Conservation (phyloP, 2,113 vertebrate genomes). For the Enhydra lutris region DNA sequence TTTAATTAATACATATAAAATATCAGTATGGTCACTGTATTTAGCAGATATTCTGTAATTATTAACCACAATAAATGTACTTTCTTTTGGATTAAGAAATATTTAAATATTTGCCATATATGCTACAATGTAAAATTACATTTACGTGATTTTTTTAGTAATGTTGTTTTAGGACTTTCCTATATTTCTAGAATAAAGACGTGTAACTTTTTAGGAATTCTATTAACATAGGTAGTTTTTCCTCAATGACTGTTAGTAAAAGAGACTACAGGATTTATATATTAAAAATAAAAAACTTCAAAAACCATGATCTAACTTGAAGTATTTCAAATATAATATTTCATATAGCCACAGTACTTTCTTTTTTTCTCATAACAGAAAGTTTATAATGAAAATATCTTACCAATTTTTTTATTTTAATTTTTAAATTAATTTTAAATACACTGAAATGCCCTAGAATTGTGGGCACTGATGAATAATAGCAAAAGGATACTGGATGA, state of each 20-base stretch:
- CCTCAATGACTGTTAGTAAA: background rate
- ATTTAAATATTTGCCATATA: background rate
- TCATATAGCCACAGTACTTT: background rate
- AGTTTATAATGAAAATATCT: background rate
- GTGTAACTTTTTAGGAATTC: background rate
- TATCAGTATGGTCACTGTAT: background rate
- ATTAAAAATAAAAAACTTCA: background rate
- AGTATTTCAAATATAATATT: background rate
- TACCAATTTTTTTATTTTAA: background rate
- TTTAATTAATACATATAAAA: background rate
- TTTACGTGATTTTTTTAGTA: background rate
- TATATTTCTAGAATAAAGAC: background rate
- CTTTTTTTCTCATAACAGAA: background rate
- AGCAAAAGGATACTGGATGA: background rate
- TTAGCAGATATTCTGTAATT: background rate
- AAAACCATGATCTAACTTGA: background rate
- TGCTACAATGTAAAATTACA: background rate
- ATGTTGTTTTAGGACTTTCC: background rate
- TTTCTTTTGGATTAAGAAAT: constrained; percentile 4
- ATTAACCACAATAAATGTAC: background rate
- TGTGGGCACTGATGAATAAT: background rate
- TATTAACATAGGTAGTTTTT: background rate
- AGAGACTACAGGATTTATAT: background rate
- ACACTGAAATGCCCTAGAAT: background rate
- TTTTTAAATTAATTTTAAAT: background rate